Evolutionary conservation across 1,140 invertebrate genomes (phyloP).

Genomic region (Drosophila malerkotliana): DNA sequence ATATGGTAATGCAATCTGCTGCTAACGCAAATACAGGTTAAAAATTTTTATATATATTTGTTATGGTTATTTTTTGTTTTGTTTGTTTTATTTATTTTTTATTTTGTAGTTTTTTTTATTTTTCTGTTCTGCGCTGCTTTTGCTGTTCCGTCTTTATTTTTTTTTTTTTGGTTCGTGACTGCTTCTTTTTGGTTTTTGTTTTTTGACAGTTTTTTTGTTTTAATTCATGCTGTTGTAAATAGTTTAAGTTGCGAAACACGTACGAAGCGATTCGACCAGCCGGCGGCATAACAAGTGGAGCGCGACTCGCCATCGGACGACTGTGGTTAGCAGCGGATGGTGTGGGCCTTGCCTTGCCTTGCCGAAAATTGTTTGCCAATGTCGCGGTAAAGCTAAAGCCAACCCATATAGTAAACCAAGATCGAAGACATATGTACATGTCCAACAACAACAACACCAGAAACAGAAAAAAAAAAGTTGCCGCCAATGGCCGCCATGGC

Average conservation of each 20-base stretch:
- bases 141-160: neutral
- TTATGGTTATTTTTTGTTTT: neutral
- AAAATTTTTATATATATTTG: neutral
- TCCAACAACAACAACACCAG: too few species aligned
- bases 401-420: conserved; percentile 21
- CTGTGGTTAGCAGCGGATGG: neutral
- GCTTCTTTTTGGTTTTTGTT: conserved; percentile 34
- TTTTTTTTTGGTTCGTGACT: conserved; percentile 17
- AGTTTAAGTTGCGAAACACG: conserved; percentile 77
- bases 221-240: conserved; percentile 57
- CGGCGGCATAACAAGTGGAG: conserved; percentile 74
- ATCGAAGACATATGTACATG: neutral
- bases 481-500: neutral
- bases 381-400: conserved; percentile 63
- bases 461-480: too few species aligned
- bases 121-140: neutral
- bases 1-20: conserved; percentile 2
- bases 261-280: conserved; percentile 42
- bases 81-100: neutral
- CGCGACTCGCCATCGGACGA: conserved; percentile 37
- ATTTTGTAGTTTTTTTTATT: neutral
- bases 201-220: conserved; percentile 69
- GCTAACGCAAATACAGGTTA: conserved; percentile 3
- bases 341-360: conserved; percentile 18
- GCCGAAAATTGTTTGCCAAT: conserved; percentile 74